Base-by-base conservation (phyloP, 2,888 invertebrate genomes). In the Marasmarcha lunaedactyla region DNA sequence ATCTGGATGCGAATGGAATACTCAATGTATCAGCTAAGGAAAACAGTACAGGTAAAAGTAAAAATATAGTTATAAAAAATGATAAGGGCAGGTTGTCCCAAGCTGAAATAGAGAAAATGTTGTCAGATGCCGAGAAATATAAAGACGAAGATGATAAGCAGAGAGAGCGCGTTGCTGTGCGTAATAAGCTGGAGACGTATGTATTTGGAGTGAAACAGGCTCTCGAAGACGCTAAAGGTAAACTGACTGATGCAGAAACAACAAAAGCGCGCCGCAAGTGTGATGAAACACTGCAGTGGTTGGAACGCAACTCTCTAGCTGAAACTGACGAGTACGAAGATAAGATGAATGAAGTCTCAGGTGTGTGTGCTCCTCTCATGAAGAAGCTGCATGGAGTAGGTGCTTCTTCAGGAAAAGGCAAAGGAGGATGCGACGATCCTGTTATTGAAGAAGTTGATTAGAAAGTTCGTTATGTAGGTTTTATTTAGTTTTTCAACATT, bases 81-180 rank as follows among this genome's bases (percentile, higher is more conserved):
- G n/a, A n/a, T n/a, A 92, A 91, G 61, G 92, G 93, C 0, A 85
- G 93, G 3, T 72, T 94, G 26, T 90, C 91, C 11, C 92, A 94
- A 63, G 89, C 89, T 12, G 94, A 95, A 44, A 94, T 95, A 42
- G 93, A 95, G 52, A 85, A 89, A 42, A 94, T 93, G 93, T 71
- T 93, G 34, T 68, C 87, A 35, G 91, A 92, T 36, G 91, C 92
- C 1, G 91, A 91, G 46, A 85, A 78, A 46, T 92, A 89, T 61
- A 86, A 87, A 40, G 88, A 87, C 14, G 91, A 92, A 50, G 91
- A 92, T 57, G 87, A 88, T 26, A 83, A 76, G 45, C 90, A 90
- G 46, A 81, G 86, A 26, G 88, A 89, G 35, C 81, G 87, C 14
- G 85, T 93, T 15, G 65, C 84, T 0, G 86, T 90, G 15, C 88